phyloP scores from a whole-genome alignment of 1,140 invertebrate species.

The Stegodyphus dumicola region DNA sequence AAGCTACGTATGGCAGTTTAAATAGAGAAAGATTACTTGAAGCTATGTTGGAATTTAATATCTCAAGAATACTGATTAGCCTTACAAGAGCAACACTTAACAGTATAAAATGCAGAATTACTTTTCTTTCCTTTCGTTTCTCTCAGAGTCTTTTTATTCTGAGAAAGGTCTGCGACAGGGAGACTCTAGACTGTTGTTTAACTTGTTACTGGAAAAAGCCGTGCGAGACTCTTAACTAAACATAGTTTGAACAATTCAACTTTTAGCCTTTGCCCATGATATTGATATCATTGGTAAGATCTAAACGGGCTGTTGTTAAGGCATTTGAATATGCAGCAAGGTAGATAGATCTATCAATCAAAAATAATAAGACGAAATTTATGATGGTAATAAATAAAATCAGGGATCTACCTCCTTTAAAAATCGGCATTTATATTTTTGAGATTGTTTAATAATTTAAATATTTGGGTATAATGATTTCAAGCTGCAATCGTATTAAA shows the following conservation, averaged over 20 bases:
- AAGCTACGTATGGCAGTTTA: no score
- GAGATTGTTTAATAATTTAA: background rate
- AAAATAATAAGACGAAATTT: conserved; percentile 10
- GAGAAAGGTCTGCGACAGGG: background rate
- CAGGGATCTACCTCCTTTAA: background rate
- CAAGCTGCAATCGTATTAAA: background rate
- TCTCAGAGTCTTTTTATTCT: background rate
- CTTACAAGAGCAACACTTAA: no score
- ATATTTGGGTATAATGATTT: background rate
- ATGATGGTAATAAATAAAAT: conserved; percentile 27
- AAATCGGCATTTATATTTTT: background rate
- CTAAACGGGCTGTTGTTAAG: background rate
- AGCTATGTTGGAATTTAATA: no score
- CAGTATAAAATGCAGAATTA: no score
- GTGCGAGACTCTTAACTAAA: background rate
- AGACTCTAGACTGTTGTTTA: background rate
- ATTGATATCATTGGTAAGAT: background rate
- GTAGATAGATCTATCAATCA: background rate
- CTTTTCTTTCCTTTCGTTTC: no score
- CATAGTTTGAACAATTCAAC: background rate
- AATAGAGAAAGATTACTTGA: no score
- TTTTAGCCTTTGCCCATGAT: background rate
- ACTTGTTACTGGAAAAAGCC: background rate
- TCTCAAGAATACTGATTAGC: no score
- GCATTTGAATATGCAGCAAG: background rate